Evolutionary conservation across 2,888 invertebrate species (phyloP).

Genomic region (Orthonevra nobilis): DNA sequence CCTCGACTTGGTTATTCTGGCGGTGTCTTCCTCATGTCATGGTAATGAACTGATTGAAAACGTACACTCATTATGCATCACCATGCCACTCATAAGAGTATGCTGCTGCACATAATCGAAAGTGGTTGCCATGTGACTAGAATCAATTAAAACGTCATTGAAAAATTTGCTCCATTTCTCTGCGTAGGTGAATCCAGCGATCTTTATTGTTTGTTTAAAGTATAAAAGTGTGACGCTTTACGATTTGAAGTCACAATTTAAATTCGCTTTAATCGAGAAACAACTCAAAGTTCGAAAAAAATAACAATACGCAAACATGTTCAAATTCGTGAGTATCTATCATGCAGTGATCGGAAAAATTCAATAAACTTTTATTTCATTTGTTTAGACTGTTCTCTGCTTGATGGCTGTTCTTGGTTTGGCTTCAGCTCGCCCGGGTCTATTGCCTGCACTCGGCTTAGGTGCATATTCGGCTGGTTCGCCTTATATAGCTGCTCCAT

Average conservation of each 20-base stretch:
- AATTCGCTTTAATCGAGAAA: conserved; percentile 36
- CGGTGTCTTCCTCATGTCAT: conserved; percentile 27
- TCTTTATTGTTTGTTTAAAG: conserved; percentile 27
- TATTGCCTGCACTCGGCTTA: conserved; percentile 42
- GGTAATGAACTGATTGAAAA: conserved; percentile 41
- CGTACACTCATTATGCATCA: conserved; percentile 54
- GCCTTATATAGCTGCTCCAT: no score
- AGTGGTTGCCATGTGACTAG: conserved; percentile 57
- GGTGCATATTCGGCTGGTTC: conserved; percentile 18
- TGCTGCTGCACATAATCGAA: conserved; percentile 48
- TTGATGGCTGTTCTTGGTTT: conserved; percentile 41
- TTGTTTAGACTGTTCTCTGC: conserved; percentile 36
- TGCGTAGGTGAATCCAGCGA: conserved; percentile 18
- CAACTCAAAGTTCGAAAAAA: conserved; percentile 10
- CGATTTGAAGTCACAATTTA: conserved; percentile 36
- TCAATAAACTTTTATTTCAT: not conserved
- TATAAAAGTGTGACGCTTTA: conserved; percentile 47
- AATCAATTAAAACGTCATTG: conserved; percentile 41
- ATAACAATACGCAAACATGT: conserved; percentile 37
- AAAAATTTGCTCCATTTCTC: conserved; percentile 45
- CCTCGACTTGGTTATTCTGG: conserved; percentile 41
- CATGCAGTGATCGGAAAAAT: not conserved
- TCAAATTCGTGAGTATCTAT: conserved; percentile 55
- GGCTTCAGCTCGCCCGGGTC: conserved; percentile 31
- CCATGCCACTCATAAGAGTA: not conserved